These are phyloP conservation scores for Lobophora halterata DNA, from an alignment of 2,888 invertebrate species.

Conservation along the genomic window DNA sequence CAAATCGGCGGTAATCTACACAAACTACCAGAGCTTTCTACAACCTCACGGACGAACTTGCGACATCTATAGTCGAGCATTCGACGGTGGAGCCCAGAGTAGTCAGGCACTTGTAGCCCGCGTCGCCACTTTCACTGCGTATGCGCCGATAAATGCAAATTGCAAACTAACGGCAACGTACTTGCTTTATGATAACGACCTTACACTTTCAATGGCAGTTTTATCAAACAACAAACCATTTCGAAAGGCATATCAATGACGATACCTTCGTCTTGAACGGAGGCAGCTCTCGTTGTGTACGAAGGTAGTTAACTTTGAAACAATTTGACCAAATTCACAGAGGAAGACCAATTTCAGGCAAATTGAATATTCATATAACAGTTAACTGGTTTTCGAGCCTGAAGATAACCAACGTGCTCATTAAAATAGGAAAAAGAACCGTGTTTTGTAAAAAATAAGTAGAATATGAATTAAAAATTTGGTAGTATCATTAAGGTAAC, in stretches of 20 bases:
- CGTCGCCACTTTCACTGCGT: constrained; percentile 68
- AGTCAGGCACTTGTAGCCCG: constrained; percentile 27
- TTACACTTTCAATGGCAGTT: constrained; percentile 41
- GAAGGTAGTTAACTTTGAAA: constrained; percentile 29
- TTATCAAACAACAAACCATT: constrained; percentile 23
- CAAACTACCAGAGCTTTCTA: constrained; percentile 72
- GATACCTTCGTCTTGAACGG: constrained; percentile 16
- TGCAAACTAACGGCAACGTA: constrained; percentile 27
- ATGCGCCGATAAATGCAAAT: constrained; percentile 34
- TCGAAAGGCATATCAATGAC: constrained; percentile 11
- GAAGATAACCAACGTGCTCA: constrained; percentile 22
- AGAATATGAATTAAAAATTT: too few relatives aligned
- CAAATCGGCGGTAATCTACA: constrained; percentile 38
- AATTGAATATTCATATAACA: constrained; percentile 35
- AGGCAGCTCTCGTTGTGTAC: constrained; percentile 22
- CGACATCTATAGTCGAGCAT: constrained; percentile 44
- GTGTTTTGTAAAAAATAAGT: too few relatives aligned
- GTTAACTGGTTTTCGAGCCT: constrained; percentile 31
- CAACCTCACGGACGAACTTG: constrained; percentile 52
- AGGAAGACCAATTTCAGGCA: constrained; percentile 30
- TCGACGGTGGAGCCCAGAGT: constrained; percentile 24
- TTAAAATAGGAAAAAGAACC: too few relatives aligned
- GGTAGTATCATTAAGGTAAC: too few relatives aligned
- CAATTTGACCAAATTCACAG: constrained; percentile 25
- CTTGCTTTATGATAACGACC: constrained; percentile 33